Conservation (phyloP, 2,888 invertebrate genomes). For the Melanotus villosus region DNA sequence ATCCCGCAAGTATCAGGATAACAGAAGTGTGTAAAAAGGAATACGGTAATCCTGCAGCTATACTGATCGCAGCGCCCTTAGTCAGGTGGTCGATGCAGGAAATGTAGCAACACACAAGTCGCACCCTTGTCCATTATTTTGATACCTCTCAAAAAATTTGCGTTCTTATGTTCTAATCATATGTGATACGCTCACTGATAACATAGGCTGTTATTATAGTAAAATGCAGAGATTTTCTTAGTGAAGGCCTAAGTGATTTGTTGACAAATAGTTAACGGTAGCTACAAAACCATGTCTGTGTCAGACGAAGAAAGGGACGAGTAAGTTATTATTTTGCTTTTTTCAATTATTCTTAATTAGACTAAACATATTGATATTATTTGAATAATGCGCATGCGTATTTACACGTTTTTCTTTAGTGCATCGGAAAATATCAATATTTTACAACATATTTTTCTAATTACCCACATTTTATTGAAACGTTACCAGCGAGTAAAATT, state of each 20-base stretch:
- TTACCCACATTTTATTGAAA: no score
- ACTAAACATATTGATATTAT: constrained; percentile 38
- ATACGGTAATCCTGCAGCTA: constrained; percentile 16
- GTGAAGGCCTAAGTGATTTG: constrained; percentile 21
- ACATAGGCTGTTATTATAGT: neutral
- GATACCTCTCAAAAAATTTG: constrained; percentile 5
- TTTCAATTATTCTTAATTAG: constrained; percentile 24
- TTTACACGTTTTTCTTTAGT: neutral
- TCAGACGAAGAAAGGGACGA: constrained; percentile 80
- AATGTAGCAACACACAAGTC: constrained; percentile 28
- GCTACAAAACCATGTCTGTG: constrained; percentile 69
- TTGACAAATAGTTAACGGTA: neutral
- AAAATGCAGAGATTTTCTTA: constrained; percentile 1
- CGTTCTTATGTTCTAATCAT: neutral
- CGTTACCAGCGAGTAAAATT: no score
- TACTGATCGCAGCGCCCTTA: constrained; percentile 36
- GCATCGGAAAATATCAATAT: constrained; percentile 21
- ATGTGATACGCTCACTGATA: neutral
- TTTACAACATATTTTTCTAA: no score
- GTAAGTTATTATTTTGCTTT: constrained; percentile 70
- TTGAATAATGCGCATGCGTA: constrained; percentile 25
- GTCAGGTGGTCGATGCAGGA: constrained; percentile 27
- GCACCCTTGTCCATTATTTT: constrained; percentile 29
- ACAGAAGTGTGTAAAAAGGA: constrained; percentile 26
- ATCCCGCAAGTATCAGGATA: constrained; percentile 31